phyloP scores from a whole-genome alignment of 2,113 vertebrate species.

The Macquaria ambigua region DNA sequence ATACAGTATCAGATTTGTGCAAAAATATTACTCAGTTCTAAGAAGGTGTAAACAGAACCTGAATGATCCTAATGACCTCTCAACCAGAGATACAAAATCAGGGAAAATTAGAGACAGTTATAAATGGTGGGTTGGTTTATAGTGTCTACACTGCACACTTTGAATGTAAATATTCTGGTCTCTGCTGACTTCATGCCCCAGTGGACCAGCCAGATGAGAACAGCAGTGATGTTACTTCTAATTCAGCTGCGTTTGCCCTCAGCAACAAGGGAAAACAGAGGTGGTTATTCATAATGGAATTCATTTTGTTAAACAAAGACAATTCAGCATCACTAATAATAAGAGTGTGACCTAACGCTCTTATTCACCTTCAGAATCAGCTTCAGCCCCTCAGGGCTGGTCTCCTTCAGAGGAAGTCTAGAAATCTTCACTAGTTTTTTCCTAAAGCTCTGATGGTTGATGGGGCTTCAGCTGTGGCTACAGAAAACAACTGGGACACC shows the following conservation, averaged over 20 bases:
- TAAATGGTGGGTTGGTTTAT: too few relatives aligned
- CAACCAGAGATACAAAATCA: too few relatives aligned
- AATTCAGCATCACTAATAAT: background rate
- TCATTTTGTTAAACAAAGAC: background rate
- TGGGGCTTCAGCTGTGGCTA: slow-evolving; percentile 13
- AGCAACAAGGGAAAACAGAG: slow-evolving; percentile 3
- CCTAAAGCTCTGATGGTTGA: background rate
- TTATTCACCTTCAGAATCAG: background rate
- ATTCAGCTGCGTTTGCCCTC: slow-evolving; percentile 18
- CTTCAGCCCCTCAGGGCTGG: background rate
- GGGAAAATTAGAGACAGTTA: too few relatives aligned
- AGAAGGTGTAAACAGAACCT: too few relatives aligned
- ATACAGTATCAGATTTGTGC: too few relatives aligned
- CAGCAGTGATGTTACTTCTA: slow-evolving; percentile 1
- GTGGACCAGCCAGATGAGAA: background rate
- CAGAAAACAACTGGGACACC: slow-evolving; percentile 1
- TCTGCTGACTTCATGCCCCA: background rate
- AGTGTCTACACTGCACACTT: too few relatives aligned
- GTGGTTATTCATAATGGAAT: slow-evolving; percentile 17
- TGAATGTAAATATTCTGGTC: too few relatives aligned
- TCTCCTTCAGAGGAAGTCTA: background rate
- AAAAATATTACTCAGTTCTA: too few relatives aligned
- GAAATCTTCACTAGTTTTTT: too few relatives aligned
- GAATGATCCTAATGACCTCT: too few relatives aligned
- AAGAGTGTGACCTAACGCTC: background rate